These are phyloP conservation scores for Myripristis jacobus DNA, from an alignment of 2,797 vertebrate genomes.

Conservation along the genomic window DNA sequence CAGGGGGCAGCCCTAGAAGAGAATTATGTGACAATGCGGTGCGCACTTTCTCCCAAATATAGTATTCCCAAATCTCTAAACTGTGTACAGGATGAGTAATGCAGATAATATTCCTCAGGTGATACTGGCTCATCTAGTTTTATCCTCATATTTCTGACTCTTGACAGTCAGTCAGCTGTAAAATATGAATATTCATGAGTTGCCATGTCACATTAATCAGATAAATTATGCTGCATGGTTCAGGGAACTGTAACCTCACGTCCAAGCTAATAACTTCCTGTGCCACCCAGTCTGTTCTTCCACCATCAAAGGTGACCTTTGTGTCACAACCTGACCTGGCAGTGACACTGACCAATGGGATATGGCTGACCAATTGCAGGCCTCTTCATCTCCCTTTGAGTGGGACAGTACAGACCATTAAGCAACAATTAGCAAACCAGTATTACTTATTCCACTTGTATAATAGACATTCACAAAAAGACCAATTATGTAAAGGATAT, in stretches of 20 bases:
- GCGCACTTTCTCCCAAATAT: neutral
- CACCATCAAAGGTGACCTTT: conserved; percentile 55
- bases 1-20: too few relatives aligned
- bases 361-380: conserved; percentile 33
- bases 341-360: conserved; percentile 50
- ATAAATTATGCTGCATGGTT: conserved; percentile 71
- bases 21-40: neutral
- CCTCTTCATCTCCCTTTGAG: conserved; percentile 32
- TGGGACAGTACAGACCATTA: conserved; percentile 28
- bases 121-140: conserved; percentile 45
- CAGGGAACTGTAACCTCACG: conserved; percentile 62
- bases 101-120: conserved; percentile 32
- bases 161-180: conserved; percentile 63
- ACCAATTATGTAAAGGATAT: neutral
- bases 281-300: conserved; percentile 56
- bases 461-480: neutral
- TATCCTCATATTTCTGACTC: conserved; percentile 37
- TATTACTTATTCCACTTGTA: conserved; percentile 15
- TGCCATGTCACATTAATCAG: conserved; percentile 74
- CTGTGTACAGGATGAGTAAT: conserved; percentile 8
- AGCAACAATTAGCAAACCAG: conserved; percentile 5
- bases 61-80: conserved; percentile 10
- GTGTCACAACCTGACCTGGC: conserved; percentile 50
- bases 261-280: conserved; percentile 71
- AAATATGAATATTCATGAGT: conserved; percentile 77